These are phyloP conservation scores for Ciconia maguari DNA, from an alignment of 2,113 vertebrate species.

Conservation along the genomic window DNA sequence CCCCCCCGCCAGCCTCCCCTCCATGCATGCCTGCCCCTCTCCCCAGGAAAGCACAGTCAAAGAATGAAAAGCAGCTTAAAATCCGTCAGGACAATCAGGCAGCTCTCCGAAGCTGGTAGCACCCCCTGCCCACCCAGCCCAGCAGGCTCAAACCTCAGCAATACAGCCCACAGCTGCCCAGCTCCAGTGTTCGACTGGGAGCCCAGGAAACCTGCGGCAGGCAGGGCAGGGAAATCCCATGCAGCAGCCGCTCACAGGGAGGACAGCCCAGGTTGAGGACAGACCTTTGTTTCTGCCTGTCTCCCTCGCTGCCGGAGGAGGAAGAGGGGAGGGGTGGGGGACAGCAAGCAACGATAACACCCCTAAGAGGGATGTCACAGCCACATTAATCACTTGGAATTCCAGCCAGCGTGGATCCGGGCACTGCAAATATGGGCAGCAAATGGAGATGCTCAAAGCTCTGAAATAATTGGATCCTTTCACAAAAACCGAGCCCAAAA, in stretches of 20 bases:
- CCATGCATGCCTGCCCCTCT: slow-evolving; percentile 24
- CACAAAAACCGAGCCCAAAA: slow-evolving; percentile 51
- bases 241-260: slow-evolving; percentile 18
- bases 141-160: slow-evolving; percentile 40
- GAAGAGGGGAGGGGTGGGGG: slow-evolving; percentile 57
- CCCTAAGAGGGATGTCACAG: slow-evolving; percentile 66
- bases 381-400: slow-evolving; percentile 62
- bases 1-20: not conserved
- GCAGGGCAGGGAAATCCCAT: slow-evolving; percentile 38
- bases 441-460: slow-evolving; percentile 67
- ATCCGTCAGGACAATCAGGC: not conserved
- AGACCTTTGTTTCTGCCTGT: slow-evolving; percentile 67
- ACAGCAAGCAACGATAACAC: slow-evolving; percentile 62
- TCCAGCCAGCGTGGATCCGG: slow-evolving; percentile 27
- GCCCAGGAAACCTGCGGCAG: slow-evolving; percentile 33
- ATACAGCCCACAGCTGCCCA: not conserved
- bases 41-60: not conserved
- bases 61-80: slow-evolving; percentile 45
- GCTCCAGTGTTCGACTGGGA: not conserved
- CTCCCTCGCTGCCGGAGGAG: slow-evolving; percentile 32
- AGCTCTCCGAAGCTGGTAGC: not conserved
- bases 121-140: slow-evolving; percentile 35
- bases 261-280: slow-evolving; percentile 60
- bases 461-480: slow-evolving; percentile 66
- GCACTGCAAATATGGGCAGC: slow-evolving; percentile 55